Conservation (phyloP, 1,140 invertebrate species). For the Platyscapa corneri region DNA sequence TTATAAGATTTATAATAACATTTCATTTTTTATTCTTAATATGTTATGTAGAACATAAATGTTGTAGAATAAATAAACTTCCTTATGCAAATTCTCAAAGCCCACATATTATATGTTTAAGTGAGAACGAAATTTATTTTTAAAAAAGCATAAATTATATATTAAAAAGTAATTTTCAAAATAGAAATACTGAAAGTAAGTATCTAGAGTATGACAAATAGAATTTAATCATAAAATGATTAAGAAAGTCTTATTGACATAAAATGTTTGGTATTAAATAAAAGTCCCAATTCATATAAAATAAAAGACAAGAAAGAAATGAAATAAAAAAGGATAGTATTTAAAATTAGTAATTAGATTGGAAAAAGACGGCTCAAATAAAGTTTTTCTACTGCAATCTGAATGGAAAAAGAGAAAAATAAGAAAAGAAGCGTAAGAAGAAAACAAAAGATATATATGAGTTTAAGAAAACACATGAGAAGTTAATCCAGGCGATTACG, state of each 20-base stretch:
- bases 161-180: too few species aligned
- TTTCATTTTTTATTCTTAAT: too few species aligned
- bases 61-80: too few species aligned
- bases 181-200: too few species aligned
- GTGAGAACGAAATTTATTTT: too few species aligned
- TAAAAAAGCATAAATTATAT: too few species aligned
- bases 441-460: background rate
- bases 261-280: background rate
- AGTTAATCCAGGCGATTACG: constrained; percentile 43
- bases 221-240: background rate
- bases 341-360: constrained; percentile 13
- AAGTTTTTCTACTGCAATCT: background rate
- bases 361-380: background rate
- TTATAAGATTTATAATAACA: too few species aligned
- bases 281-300: constrained; percentile 83
- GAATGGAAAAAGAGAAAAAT: background rate
- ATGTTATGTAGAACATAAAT: too few species aligned
- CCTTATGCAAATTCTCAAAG: too few species aligned
- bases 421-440: background rate
- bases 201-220: too few species aligned
- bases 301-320: background rate
- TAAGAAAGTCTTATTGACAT: background rate
- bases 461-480: constrained; percentile 1
- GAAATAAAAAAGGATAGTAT: background rate
- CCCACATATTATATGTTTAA: too few species aligned